phyloP scores from a whole-genome alignment of 2,797 vertebrate genomes.

The Chromis chromis region DNA sequence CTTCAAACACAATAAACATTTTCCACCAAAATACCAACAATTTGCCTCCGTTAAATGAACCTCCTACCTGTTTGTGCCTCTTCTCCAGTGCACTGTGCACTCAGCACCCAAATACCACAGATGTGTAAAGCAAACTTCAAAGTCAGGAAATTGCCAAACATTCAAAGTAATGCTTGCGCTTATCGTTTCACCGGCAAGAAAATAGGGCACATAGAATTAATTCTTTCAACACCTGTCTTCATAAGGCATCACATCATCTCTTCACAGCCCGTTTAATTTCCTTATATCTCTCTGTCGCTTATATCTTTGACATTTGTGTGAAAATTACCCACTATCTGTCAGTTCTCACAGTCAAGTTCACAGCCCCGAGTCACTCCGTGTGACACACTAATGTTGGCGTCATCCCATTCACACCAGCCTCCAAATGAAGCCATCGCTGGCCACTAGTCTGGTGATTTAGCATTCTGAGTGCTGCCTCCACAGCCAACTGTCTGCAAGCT shows the following conservation, averaged over 20 bases:
- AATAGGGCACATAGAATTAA: background rate
- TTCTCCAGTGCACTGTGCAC: background rate
- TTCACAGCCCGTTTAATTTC: constrained; percentile 15
- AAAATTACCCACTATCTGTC: constrained; percentile 20
- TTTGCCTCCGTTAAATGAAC: background rate
- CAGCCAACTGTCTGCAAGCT: constrained; percentile 70
- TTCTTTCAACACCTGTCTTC: constrained; percentile 9
- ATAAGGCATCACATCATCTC: constrained; percentile 3
- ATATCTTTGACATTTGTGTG: constrained; percentile 3
- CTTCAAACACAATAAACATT: background rate
- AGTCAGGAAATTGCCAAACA: background rate
- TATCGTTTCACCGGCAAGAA: background rate
- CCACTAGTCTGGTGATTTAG: constrained; percentile 57
- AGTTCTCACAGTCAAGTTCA: constrained; percentile 20
- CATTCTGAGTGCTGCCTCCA: constrained; percentile 62
- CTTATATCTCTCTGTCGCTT: background rate
- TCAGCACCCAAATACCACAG: background rate
- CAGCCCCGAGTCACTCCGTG: background rate
- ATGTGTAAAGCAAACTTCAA: background rate
- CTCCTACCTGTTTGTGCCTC: background rate
- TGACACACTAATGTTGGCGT: constrained; percentile 19
- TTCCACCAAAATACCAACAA: background rate
- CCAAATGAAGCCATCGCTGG: constrained; percentile 57
- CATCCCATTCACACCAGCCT: constrained; percentile 26
- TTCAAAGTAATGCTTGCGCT: background rate